Percentiles rank a stretch among this genome's conserved stretches.
These are phyloP conservation scores for Lomographa bimaculata DNA, from an alignment of 2,888 invertebrate genomes.

Conservation along the genomic window DNA sequence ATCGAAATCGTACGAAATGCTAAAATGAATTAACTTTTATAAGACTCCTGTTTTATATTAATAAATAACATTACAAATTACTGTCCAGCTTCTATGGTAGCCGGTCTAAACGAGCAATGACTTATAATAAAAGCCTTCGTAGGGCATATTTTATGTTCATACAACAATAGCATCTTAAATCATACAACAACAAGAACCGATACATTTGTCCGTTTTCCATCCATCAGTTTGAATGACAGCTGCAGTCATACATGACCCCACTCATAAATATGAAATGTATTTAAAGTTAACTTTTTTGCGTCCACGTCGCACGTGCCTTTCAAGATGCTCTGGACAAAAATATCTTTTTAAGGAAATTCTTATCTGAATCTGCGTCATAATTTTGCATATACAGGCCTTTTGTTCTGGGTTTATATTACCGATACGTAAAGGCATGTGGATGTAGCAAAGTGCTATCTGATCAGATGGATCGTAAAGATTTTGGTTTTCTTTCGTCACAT, in stretches of 20 bases:
- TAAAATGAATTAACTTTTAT: too few species aligned
- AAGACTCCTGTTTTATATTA: too few species aligned
- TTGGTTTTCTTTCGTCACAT: conserved; percentile 27
- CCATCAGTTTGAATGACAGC: conserved; percentile 43
- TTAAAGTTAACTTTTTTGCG: conserved; percentile 40
- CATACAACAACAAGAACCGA: conserved; percentile 29
- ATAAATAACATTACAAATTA: too few species aligned
- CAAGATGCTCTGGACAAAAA: conserved; percentile 36
- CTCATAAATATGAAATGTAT: conserved; percentile 55
- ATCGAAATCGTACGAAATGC: too few species aligned
- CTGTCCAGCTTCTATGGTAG: too few species aligned
- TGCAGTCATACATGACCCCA: conserved; percentile 30
- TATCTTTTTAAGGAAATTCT: conserved; percentile 43
- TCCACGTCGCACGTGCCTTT: conserved; percentile 32
- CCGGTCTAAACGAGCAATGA: too few species aligned
- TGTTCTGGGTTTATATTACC: conserved; percentile 33
- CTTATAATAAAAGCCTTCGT: too few species aligned
- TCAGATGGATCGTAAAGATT: conserved; percentile 32
- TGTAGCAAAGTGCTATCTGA: conserved; percentile 27
- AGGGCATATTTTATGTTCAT: too few species aligned
- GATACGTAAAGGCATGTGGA: conserved; percentile 27
- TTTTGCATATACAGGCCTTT: conserved; percentile 48
- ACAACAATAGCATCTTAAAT: conserved; percentile 3
- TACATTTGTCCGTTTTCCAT: conserved; percentile 29
- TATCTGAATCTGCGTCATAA: conserved; percentile 44